phyloP scores from a whole-genome alignment of 2,113 vertebrate species.

The Struthio camelus region DNA sequence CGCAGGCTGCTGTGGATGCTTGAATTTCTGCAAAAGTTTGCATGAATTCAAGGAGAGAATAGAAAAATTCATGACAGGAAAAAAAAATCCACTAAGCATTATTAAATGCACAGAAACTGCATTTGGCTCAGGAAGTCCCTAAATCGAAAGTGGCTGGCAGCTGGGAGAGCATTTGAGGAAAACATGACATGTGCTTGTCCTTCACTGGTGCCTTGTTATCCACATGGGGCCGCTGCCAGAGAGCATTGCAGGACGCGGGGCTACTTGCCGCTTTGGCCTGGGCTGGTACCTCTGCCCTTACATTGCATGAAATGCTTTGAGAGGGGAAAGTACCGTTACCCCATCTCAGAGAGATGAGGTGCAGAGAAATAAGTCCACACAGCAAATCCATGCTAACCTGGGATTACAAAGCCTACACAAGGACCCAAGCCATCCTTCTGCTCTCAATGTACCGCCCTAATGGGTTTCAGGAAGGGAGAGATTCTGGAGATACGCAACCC shows the following conservation, averaged over 20 bases:
- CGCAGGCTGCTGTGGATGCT: neutral
- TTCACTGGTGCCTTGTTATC: neutral
- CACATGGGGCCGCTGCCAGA: neutral
- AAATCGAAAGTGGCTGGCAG: neutral
- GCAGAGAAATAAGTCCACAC: neutral
- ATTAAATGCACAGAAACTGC: neutral
- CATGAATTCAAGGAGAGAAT: neutral
- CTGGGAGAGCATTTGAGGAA: neutral
- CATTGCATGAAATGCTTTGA: fast-evolving
- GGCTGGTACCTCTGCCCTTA: neutral
- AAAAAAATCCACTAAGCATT: neutral
- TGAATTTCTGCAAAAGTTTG: neutral
- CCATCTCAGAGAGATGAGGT: neutral
- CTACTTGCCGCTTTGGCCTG: neutral
- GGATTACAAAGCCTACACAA: neutral
- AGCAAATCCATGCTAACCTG: neutral
- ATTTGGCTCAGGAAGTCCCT: neutral
- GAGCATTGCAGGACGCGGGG: too few relatives aligned
- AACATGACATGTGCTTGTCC: neutral
- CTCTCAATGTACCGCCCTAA: neutral
- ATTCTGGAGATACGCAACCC: neutral
- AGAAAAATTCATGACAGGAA: neutral
- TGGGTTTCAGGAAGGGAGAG: neutral
- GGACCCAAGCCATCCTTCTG: neutral
- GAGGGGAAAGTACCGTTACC: neutral